Evolutionary conservation across 2,888 invertebrate species (phyloP).

Genomic region (Lissonota sp.): DNA sequence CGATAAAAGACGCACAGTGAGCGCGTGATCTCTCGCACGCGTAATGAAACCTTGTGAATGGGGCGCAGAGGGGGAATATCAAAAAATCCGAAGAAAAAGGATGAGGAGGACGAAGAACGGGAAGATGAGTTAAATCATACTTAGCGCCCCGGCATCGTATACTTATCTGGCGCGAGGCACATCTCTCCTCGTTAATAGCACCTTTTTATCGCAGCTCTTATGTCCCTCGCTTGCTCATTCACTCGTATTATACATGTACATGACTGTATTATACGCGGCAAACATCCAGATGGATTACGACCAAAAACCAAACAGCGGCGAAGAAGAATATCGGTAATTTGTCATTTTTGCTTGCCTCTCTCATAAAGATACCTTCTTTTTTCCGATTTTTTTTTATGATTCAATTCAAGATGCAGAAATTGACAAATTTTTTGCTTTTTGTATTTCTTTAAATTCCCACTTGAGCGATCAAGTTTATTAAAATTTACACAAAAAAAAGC

Average conservation of each 20-base stretch:
- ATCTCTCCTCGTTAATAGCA: conserved; percentile 55
- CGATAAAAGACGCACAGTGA: conserved; percentile 23
- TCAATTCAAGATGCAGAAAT: no score
- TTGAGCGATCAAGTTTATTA: no score
- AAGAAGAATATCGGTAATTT: background rate
- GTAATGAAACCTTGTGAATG: conserved; percentile 33
- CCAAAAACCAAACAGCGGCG: no score
- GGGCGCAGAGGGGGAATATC: background rate
- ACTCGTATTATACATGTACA: background rate
- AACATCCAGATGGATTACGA: background rate
- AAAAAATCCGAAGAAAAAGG: conserved; percentile 18
- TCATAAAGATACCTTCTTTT: no score
- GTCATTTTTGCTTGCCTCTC: no score
- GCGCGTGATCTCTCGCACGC: conserved; percentile 55
- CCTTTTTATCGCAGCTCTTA: conserved; percentile 60
- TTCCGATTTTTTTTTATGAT: no score
- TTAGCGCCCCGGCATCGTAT: conserved; percentile 62
- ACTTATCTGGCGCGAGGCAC: conserved; percentile 55
- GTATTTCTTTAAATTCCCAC: no score
- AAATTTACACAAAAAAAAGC: no score
- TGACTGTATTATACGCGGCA: conserved; percentile 3
- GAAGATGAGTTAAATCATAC: conserved; percentile 62
- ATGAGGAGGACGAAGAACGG: conserved; percentile 27
- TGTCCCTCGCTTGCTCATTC: conserved; percentile 51
- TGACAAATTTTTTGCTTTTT: no score